Evolutionary conservation across 2,797 vertebrate genomes (phyloP).

Genomic region (Emys orbicularis): DNA sequence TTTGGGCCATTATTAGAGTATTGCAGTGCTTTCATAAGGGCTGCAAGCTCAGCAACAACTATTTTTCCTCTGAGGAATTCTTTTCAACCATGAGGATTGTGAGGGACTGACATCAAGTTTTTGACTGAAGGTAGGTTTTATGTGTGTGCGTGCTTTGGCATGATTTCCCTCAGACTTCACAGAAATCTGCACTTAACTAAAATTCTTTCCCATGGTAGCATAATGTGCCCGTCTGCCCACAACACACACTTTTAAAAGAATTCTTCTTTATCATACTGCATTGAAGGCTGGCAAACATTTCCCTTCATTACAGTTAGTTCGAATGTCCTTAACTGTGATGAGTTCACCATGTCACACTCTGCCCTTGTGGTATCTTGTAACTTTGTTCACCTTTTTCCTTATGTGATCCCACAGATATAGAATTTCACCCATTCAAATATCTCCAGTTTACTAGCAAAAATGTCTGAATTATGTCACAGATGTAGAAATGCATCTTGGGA

Average conservation of each 20-base stretch:
- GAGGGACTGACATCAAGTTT: neutral
- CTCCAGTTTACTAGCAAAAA: neutral
- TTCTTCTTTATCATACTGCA: neutral
- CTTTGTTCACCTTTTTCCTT: neutral
- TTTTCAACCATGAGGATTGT: neutral
- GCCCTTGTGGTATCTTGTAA: neutral
- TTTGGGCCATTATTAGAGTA: neutral
- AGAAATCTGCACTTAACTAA: neutral
- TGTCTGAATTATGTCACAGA: neutral
- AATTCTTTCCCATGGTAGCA: neutral
- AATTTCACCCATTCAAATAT: neutral
- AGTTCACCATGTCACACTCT: neutral
- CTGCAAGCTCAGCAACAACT: neutral
- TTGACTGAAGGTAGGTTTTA: accelerated
- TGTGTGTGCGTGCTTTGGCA: neutral
- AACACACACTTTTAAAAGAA: neutral
- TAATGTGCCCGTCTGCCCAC: neutral
- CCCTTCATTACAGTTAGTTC: neutral
- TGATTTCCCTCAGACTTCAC: neutral
- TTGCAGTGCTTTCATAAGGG: accelerated
- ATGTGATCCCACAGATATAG: neutral
- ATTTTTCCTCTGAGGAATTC: neutral
- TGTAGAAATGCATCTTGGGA: neutral
- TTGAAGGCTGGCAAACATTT: neutral
- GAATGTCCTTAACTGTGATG: neutral